Evolutionary conservation across 2,888 invertebrate species (phyloP).

Genomic region (Stenodema calcarata): DNA sequence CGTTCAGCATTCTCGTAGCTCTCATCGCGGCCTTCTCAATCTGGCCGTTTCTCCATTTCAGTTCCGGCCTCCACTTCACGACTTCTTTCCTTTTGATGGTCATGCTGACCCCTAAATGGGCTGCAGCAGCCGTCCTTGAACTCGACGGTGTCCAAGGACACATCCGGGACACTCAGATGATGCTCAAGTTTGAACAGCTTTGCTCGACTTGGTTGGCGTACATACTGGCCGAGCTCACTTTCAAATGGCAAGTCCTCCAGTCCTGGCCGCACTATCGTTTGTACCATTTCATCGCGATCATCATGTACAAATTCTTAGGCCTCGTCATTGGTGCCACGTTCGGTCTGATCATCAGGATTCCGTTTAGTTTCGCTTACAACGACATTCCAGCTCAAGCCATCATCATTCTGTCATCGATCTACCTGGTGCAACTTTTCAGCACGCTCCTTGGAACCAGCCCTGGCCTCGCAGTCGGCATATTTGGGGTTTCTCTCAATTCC

Average conservation of each 20-base stretch:
- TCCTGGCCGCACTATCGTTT: neutral
- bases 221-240: neutral
- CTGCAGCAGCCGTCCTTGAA: neutral
- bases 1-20: neutral
- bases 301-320: neutral
- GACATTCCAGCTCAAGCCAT: conserved; percentile 13
- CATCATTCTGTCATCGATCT: conserved; percentile 22
- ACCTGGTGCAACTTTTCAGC: neutral
- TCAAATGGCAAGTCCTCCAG: neutral
- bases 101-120: conserved; percentile 11
- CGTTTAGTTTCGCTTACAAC: conserved; percentile 17
- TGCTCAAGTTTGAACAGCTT: conserved; percentile 26
- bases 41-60: conserved; percentile 20
- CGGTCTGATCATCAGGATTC: neutral
- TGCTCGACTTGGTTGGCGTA: conserved; percentile 18
- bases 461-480: conserved; percentile 13
- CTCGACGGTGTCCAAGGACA: conserved; percentile 30
- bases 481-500: neutral
- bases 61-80: neutral
- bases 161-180: conserved; percentile 7
- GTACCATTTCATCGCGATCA: neutral
- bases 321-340: neutral
- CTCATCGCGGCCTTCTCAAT: neutral
- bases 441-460: neutral
- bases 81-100: neutral